phyloP scores from a whole-genome alignment of 1,140 invertebrate genomes.

The Drosophila sucinea region DNA sequence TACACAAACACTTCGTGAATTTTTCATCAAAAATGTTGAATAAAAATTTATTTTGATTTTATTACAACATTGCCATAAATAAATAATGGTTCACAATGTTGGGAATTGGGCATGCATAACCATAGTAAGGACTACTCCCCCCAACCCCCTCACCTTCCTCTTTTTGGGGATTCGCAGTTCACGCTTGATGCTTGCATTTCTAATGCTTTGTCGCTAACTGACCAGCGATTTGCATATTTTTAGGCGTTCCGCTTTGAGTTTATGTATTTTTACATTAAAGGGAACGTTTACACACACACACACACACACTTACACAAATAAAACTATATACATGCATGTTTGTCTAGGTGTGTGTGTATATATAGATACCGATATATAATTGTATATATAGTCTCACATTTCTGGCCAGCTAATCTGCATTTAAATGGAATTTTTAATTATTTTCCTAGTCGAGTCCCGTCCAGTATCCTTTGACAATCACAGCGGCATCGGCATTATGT shows the following conservation, averaged over 20 bases:
- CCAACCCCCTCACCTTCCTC: neutral
- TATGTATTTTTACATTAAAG: slow-evolving; percentile 58
- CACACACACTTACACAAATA: slow-evolving; percentile 15
- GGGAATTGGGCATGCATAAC: slow-evolving; percentile 45
- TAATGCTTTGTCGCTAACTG: slow-evolving; percentile 39
- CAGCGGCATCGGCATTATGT: slow-evolving; percentile 39
- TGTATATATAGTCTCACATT: slow-evolving; percentile 72
- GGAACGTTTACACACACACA: slow-evolving; percentile 10
- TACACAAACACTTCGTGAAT: slow-evolving; percentile 45
- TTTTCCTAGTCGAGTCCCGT: slow-evolving; percentile 56
- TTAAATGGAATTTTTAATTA: slow-evolving; percentile 82
- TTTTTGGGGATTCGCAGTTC: slow-evolving; percentile 30
- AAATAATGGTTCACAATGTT: slow-evolving; percentile 49
- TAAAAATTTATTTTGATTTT: slow-evolving; percentile 74
- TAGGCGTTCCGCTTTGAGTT: slow-evolving; percentile 55
- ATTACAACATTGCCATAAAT: slow-evolving; percentile 55
- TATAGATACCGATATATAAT: slow-evolving; percentile 31
- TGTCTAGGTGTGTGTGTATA: slow-evolving; percentile 3
- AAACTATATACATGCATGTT: slow-evolving; percentile 16
- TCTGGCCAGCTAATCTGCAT: slow-evolving; percentile 77
- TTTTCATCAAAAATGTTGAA: slow-evolving; percentile 63
- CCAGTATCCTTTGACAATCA: slow-evolving; percentile 76
- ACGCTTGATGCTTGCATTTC: slow-evolving; percentile 61
- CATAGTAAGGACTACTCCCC: neutral
- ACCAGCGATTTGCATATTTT: slow-evolving; percentile 71